Percentiles rank a stretch among this genome's conserved stretches.
Conservation (phyloP, 2,888 invertebrate species). For the Acronicta psi region DNA sequence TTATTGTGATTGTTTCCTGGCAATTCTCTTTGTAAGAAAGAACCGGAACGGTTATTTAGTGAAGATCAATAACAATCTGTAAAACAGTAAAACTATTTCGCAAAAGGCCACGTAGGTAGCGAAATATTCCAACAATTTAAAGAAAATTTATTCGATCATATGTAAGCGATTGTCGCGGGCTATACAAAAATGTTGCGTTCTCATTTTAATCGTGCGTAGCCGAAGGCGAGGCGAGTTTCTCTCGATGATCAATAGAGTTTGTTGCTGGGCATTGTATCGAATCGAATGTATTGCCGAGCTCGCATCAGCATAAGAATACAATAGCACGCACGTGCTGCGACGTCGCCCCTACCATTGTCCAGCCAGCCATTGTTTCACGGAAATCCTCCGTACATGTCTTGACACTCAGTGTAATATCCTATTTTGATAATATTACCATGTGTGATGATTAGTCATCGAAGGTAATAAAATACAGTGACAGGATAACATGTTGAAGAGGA, state of each 20-base stretch:
- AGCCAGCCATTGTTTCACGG: slow-evolving; percentile 81
- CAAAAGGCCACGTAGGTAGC: slow-evolving; percentile 24
- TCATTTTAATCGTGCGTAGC: slow-evolving; percentile 55
- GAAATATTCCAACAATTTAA: slow-evolving; percentile 29
- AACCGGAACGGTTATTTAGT: slow-evolving; percentile 44
- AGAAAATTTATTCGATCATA: slow-evolving; percentile 37
- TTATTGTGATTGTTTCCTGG: slow-evolving; percentile 63
- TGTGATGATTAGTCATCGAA: slow-evolving; percentile 50
- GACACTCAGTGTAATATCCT: slow-evolving; percentile 74
- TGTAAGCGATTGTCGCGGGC: slow-evolving; percentile 44
- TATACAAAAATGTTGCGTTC: slow-evolving; percentile 43
- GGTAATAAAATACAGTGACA: slow-evolving; percentile 32
- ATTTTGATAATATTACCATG: slow-evolving; percentile 62
- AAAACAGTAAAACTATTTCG: slow-evolving; percentile 31
- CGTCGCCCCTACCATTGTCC: slow-evolving; percentile 78
- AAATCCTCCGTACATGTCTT: slow-evolving; percentile 80
- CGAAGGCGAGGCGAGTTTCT: slow-evolving; percentile 57
- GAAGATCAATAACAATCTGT: slow-evolving; percentile 5
- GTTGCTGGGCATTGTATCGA: slow-evolving; percentile 58
- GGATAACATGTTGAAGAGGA: slow-evolving; percentile 28
- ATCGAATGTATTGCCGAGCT: slow-evolving; percentile 60
- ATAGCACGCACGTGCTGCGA: slow-evolving; percentile 82
- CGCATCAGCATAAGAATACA: slow-evolving; percentile 76
- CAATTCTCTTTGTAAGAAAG: slow-evolving; percentile 40
- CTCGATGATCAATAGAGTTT: slow-evolving; percentile 60